phyloP scores from a whole-genome alignment of 2,888 invertebrate genomes.

The Iselma pallidipennis region DNA sequence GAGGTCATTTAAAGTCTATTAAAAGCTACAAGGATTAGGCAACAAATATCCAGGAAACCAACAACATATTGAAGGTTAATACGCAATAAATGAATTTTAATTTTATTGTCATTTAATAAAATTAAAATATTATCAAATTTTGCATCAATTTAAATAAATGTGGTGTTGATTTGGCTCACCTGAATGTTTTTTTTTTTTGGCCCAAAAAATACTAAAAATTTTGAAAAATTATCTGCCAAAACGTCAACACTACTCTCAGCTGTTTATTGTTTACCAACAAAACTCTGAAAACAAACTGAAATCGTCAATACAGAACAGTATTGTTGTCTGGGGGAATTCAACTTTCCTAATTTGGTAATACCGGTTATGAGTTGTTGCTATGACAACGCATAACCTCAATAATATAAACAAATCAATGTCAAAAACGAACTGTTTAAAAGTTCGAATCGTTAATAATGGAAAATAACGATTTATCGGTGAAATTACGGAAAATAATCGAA shows the following conservation, averaged over 20 bases:
- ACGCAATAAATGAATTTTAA: neutral
- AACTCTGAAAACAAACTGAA: slow-evolving; percentile 4
- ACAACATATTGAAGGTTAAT: slow-evolving; percentile 15
- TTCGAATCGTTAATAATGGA: slow-evolving; percentile 8
- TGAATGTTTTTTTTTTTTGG: neutral
- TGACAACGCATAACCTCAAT: slow-evolving; percentile 10
- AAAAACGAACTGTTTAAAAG: no score
- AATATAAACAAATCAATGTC: slow-evolving; percentile 10
- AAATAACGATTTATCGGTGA: slow-evolving; percentile 7
- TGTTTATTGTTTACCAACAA: slow-evolving; percentile 38
- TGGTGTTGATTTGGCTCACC: neutral
- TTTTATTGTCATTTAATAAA: neutral
- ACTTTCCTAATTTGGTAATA: slow-evolving; percentile 32
- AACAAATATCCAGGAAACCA: slow-evolving; percentile 25
- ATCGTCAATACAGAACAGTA: slow-evolving; percentile 5
- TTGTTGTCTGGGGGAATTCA: slow-evolving; percentile 28
- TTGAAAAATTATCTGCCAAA: slow-evolving; percentile 27
- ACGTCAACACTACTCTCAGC: slow-evolving; percentile 32
- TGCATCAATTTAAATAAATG: neutral
- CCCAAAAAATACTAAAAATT: slow-evolving; percentile 19
- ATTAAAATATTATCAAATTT: neutral
- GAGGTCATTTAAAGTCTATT: slow-evolving; percentile 35
- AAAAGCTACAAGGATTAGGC: slow-evolving; percentile 33
- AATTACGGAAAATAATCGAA: slow-evolving; percentile 23
- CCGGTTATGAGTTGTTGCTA: slow-evolving; percentile 5